Evolutionary conservation across 1,140 invertebrate genomes (phyloP), one percentile per base, ranked within the genome.

Genomic region (Zaprionus capensis): DNA sequence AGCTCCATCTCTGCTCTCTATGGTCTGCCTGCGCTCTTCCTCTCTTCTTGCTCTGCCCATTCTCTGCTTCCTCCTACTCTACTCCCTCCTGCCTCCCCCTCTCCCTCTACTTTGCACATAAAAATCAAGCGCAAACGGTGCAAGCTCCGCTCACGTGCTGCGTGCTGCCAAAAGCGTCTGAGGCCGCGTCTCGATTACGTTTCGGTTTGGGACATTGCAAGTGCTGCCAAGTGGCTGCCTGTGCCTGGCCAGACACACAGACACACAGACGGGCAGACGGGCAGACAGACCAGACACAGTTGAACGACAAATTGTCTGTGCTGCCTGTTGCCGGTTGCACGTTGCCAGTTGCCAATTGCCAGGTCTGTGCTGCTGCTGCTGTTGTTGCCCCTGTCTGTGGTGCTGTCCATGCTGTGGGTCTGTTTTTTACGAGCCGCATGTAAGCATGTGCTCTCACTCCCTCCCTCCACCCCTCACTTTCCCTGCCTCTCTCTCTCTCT

Each of bases 251-350:
- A 22, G 46, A 20, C n/a, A 22, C 0, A 20, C n/a, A 7, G 46
- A 49, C 44, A 22, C 1, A 26, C 17, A 7, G 51, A 55, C 22
- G 6, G 0, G 72, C 79, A 81, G 67, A 26, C 34, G 12, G 11
- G 1, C 17, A 9, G 51, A 55, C 22, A n/a, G 4, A 81, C 79
- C 46, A 22, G 24, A 67, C 67, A 81, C 78, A 81, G 79, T 81
- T 81, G 84, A 75, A 87, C 84, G 84, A 87, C 84, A 87, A 87
- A 81, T 87, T 87, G 84, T 87, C 85, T 87, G 82, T 67, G 70
- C 72, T 73, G 81, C 55, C 65, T 46, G 81, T 36, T 63, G 82
- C 57, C 78, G 46, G 71, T 68, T 72, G 81, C 41, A 65, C 44
- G 80, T 56, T 76, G 71, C 62, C 66, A 51, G n/a, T 44, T 49